phyloP scores from a whole-genome alignment of 2,113 vertebrate genomes.

The Ictalurus punctatus region DNA sequence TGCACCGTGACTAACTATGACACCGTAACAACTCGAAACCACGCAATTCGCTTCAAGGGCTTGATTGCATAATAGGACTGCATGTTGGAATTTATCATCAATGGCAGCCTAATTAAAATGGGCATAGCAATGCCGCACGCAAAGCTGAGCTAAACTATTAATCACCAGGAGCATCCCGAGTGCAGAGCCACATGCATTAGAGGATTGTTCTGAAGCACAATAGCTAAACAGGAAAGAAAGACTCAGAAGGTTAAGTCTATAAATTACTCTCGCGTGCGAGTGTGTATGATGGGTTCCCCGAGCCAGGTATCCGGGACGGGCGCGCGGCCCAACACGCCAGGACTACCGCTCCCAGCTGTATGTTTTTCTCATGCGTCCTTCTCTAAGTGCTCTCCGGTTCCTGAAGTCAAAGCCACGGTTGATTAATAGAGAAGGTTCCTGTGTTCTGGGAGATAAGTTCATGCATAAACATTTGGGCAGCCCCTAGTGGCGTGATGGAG shows the following conservation, averaged over 20 bases:
- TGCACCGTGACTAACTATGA: slow-evolving; percentile 3
- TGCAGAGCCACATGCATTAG: slow-evolving; percentile 23
- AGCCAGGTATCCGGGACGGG: not conserved
- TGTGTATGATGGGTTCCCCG: not conserved
- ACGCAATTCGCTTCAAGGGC: not conserved
- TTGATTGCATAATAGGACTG: slow-evolving; percentile 30
- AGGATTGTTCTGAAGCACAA: slow-evolving; percentile 26
- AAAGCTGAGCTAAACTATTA: slow-evolving; percentile 32
- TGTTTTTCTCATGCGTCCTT: not conserved
- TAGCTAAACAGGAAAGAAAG: slow-evolving; percentile 30
- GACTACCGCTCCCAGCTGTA: not conserved
- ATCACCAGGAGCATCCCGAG: slow-evolving; percentile 23
- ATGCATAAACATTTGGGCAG: slow-evolving; percentile 57
- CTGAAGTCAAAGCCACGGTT: slow-evolving; percentile 23
- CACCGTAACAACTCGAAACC: not conserved
- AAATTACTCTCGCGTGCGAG: slow-evolving; percentile 29
- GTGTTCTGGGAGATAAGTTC: slow-evolving; percentile 48
- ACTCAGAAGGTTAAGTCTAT: slow-evolving; percentile 11
- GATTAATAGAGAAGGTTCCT: slow-evolving; percentile 55
- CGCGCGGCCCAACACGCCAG: not conserved
- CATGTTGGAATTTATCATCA: slow-evolving; percentile 43
- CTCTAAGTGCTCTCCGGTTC: not conserved
- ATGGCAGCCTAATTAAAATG: slow-evolving; percentile 48
- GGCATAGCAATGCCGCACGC: slow-evolving; percentile 21
- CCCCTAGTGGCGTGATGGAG: slow-evolving; percentile 45